phyloP scores from a whole-genome alignment of 1,140 invertebrate genomes.

The Penaeus vannamei region DNA sequence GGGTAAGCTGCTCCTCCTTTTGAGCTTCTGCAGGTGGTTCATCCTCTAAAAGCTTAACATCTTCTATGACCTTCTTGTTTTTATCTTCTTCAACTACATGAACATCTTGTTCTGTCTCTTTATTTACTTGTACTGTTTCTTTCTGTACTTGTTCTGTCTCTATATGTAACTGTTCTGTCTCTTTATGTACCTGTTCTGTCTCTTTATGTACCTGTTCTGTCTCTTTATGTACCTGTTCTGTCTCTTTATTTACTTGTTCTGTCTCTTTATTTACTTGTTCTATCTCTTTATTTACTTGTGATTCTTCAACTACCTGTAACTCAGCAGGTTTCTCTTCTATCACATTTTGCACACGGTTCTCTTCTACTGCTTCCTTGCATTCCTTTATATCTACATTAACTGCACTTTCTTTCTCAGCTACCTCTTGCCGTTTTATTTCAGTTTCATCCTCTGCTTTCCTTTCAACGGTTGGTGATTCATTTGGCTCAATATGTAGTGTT shows the following conservation, averaged over 20 bases:
- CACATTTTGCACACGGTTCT: background rate
- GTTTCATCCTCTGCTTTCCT: too few species aligned
- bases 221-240: background rate
- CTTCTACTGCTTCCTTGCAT: background rate
- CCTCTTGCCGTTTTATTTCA: too few species aligned
- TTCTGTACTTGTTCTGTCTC: background rate
- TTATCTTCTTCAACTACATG: too few species aligned
- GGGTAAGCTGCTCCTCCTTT: too few species aligned
- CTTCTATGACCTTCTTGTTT: too few species aligned
- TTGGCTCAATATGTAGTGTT: too few species aligned
- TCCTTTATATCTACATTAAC: conserved; percentile 17
- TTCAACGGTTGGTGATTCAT: too few species aligned
- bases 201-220: background rate
- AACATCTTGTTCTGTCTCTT: too few species aligned
- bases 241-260: background rate
- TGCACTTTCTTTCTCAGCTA: conserved; percentile 18
- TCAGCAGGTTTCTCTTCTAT: background rate
- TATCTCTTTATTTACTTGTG: too few species aligned
- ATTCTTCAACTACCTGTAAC: background rate
- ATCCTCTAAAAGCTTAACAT: too few species aligned
- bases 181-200: background rate
- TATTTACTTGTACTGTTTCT: background rate
- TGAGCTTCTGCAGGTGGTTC: too few species aligned
- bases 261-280: background rate
- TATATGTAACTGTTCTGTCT: background rate